Evolutionary conservation across 1,140 invertebrate species (phyloP), one percentile per base, ranked within the genome.

Genomic region (Leptinotarsa defecta): DNA sequence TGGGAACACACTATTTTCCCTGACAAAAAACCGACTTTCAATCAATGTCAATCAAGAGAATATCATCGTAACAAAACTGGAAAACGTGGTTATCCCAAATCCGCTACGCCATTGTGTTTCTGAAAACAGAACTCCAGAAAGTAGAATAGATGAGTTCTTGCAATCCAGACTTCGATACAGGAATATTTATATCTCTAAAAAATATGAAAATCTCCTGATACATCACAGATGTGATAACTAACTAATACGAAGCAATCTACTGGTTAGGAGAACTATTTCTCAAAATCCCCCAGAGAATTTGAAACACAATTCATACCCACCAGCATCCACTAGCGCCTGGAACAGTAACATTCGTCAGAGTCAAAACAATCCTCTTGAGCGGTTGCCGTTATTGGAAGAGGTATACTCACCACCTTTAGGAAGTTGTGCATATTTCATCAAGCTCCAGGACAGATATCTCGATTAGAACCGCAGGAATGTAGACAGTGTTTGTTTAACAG

Each of bases 381-480:
- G 17, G 52, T 57, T 57, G n/a, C 52, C 6, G n/a, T 15, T 57
- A 57, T n/a, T 57, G 6, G 52, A 57, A 57, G 52, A 57, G 52
- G 6, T 57, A 43, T 11, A 11, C 52, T 57, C 52, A 19, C 52
- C 52, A 19, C 17, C 52, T 19, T 17, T 19, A 57, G 52, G 74
- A 73, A 73, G 57, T 65, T 74, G 52, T 75, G 52, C 62, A 77
- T 77, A 77, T 77, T 77, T 77, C 76, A 77, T 77, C 74, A 61
- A 27, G 71, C 27, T 20, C 67, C 63, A 69, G 71, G 74, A 78
- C 77, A 78, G 74, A 78, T 75, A 43, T 27, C 74, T 78, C 77
- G 77, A 78, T 78, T 75, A 69, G 48, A 74, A 49, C 77, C 71
- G 74, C 74, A 75, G 74, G 77, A 78, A 78, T 72, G 77, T 75